phyloP scores from a whole-genome alignment of 2,888 invertebrate genomes.

The Trichacis sp. region DNA sequence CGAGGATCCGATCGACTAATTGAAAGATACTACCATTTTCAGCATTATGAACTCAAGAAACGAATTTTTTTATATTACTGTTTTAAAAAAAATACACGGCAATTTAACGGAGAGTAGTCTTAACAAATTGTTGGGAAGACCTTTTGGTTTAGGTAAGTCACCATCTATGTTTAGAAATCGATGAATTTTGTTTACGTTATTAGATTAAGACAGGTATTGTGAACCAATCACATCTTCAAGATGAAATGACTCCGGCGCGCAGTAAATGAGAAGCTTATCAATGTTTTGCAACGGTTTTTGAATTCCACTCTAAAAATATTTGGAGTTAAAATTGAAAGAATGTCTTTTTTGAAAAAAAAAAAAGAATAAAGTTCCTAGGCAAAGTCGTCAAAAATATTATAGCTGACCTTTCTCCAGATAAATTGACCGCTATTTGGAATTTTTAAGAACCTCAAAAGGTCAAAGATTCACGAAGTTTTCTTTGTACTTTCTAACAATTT shows the following conservation, averaged over 20 bases:
- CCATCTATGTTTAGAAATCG: no score
- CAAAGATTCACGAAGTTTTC: constrained; percentile 14
- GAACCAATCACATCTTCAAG: constrained; percentile 18
- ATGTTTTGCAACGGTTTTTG: constrained; percentile 7
- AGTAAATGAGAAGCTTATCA: constrained; percentile 12
- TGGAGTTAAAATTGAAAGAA: constrained; percentile 17
- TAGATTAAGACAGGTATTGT: constrained; percentile 5
- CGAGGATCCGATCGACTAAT: no score
- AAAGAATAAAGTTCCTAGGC: no score
- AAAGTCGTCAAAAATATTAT: no score
- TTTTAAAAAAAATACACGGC: no score
- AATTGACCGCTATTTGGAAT: constrained; percentile 7
- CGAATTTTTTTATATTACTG: no score
- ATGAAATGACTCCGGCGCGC: constrained; percentile 14
- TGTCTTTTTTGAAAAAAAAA: constrained; percentile 23
- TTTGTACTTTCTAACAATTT: constrained; percentile 7
- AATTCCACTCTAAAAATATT: constrained; percentile 6
- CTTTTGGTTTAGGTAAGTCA: no score
- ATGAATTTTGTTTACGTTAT: no score
- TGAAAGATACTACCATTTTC: no score
- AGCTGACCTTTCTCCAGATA: constrained; percentile 14
- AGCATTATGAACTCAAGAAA: no score
- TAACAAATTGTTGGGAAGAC: no score
- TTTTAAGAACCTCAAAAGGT: constrained; percentile 12
- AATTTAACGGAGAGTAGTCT: no score